phyloP scores from a whole-genome alignment of 2,113 vertebrate genomes.

The Acinonyx jubatus region DNA sequence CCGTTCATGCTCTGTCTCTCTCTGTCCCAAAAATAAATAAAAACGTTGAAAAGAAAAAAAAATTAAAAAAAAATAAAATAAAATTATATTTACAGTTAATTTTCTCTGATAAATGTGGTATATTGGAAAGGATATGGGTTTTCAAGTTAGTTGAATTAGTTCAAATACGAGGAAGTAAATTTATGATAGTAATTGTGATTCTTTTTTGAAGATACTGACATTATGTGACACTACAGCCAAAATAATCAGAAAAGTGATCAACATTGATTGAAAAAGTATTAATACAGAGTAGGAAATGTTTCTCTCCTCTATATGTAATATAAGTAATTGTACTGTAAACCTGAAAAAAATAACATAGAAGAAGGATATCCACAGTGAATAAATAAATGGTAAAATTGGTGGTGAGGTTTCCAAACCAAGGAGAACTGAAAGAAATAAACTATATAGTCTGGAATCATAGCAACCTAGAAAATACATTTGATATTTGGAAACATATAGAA shows the following conservation, averaged over 20 bases:
- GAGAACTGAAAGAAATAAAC: background rate
- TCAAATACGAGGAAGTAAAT: conserved; percentile 9
- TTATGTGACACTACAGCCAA: background rate
- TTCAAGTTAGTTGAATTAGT: conserved; percentile 46
- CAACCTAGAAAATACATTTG: conserved; percentile 8
- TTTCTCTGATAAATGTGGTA: background rate
- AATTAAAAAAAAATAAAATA: background rate
- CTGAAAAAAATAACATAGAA: background rate
- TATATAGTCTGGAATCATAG: background rate
- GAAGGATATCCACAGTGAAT: conserved; percentile 4
- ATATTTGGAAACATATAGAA: conserved; percentile 24
- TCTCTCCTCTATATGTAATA: conserved; percentile 30
- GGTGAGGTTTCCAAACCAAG: conserved; percentile 22
- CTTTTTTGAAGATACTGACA: conserved; percentile 24
- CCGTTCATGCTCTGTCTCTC: no score
- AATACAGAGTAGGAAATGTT: conserved; percentile 38
- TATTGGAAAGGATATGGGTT: background rate
- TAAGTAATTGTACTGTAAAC: conserved; percentile 33
- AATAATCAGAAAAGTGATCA: conserved; percentile 29
- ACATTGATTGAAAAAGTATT: background rate
- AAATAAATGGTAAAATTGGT: background rate
- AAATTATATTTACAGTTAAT: background rate
- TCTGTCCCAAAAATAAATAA: no score
- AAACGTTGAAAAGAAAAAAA: no score
- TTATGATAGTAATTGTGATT: conserved; percentile 39